phyloP scores from a whole-genome alignment of 1,140 invertebrate genomes.

The Araneus ventricosus region DNA sequence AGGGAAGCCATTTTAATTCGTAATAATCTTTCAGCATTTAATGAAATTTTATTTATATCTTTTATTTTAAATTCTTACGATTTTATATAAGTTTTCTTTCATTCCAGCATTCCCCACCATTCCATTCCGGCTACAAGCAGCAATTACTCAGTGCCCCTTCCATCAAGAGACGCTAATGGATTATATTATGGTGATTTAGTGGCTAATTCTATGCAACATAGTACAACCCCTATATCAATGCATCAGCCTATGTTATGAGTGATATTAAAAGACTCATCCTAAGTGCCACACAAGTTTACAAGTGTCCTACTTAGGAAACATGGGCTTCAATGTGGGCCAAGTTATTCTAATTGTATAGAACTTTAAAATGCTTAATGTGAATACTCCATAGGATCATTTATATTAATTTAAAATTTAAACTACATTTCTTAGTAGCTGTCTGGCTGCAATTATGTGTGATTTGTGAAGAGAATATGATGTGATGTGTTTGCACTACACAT shows the following conservation, averaged over 20 bases:
- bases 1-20: too few species aligned
- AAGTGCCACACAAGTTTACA: slow-evolving; percentile 53
- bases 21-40: too few species aligned
- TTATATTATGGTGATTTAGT: slow-evolving; percentile 58
- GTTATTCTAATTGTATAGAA: slow-evolving; percentile 36
- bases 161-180: slow-evolving; percentile 54
- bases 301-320: slow-evolving; percentile 39
- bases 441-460: background rate
- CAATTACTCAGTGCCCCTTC: background rate
- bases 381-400: slow-evolving; percentile 22
- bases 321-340: slow-evolving; percentile 2
- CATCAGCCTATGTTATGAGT: slow-evolving; percentile 68
- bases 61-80: background rate
- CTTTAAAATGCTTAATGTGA: slow-evolving; percentile 16
- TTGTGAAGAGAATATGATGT: background rate
- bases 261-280: background rate
- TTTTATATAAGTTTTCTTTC: background rate
- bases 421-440: background rate
- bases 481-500: background rate
- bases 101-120: slow-evolving; percentile 48
- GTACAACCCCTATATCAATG: slow-evolving; percentile 36
- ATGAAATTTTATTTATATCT: background rate
- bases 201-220: slow-evolving; percentile 54
- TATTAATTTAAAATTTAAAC: slow-evolving; percentile 20
- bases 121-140: background rate